Conservation (phyloP, 2,113 vertebrate species). For the Trachemys scripta region DNA sequence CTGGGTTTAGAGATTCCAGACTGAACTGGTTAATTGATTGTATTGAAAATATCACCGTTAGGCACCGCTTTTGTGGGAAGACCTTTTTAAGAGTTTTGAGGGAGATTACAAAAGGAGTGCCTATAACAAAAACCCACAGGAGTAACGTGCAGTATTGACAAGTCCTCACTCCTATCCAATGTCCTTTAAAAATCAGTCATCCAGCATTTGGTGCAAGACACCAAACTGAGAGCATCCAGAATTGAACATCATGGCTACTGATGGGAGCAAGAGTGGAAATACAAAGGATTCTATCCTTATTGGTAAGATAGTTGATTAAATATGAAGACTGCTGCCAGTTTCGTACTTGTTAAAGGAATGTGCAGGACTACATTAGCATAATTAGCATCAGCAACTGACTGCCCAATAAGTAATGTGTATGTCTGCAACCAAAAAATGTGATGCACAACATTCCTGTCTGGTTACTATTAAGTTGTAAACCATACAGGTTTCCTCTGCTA, state of each 20-base stretch:
- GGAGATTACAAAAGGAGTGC: not conserved
- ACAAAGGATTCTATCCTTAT: not conserved
- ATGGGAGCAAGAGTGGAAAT: not conserved
- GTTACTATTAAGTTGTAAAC: not conserved
- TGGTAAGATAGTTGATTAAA: not conserved
- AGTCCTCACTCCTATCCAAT: not conserved
- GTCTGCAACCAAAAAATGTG: not conserved
- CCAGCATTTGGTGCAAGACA: not conserved
- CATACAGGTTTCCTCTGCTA: conserved; percentile 9
- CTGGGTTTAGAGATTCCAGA: not conserved
- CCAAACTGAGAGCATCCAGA: not conserved
- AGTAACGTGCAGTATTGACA: not conserved
- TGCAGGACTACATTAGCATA: not conserved
- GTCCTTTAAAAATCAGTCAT: not conserved
- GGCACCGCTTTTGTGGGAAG: not conserved
- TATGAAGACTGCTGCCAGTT: not conserved
- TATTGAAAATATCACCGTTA: not conserved
- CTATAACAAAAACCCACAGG: not conserved
- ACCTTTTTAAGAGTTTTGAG: not conserved
- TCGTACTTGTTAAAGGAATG: not conserved
- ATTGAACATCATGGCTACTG: not conserved
- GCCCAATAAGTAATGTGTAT: not conserved
- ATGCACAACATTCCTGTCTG: not conserved
- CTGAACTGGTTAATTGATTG: not conserved
- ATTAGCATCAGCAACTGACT: not conserved